A percentile compares a stretch with the other conserved stretches of the same genome.
These are phyloP conservation scores for Morone chrysops DNA, from an alignment of 2,113 vertebrate species.

Conservation along the genomic window DNA sequence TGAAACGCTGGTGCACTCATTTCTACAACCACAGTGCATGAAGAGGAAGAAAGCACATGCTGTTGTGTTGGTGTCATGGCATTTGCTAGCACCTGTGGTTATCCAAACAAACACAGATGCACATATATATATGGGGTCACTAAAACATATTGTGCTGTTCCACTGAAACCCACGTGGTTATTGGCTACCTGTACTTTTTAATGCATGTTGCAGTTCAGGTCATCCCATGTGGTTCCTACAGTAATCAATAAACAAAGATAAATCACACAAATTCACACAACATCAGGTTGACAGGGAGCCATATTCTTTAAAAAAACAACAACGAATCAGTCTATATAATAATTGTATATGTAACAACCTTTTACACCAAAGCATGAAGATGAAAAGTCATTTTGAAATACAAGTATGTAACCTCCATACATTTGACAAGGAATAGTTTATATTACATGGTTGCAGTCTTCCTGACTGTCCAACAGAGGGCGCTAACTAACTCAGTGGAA, in stretches of 20 bases:
- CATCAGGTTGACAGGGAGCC: background rate
- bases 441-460: background rate
- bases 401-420: background rate
- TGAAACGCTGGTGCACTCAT: background rate
- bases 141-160: constrained; percentile 1
- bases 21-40: constrained; percentile 44
- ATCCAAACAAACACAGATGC: background rate
- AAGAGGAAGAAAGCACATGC: background rate
- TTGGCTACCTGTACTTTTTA: background rate
- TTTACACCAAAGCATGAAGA: background rate
- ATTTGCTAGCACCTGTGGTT: background rate
- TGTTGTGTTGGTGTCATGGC: background rate
- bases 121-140: background rate
- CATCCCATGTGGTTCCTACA: background rate
- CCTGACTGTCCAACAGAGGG: background rate
- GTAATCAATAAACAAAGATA: background rate
- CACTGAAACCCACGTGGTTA: constrained; percentile 3
- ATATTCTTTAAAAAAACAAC: background rate
- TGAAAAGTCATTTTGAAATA: background rate
- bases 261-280: background rate
- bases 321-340: too few relatives aligned
- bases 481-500: background rate
- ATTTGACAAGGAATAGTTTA: background rate
- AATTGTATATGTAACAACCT: background rate
- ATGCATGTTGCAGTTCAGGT: too few relatives aligned